Evolutionary conservation across 2,797 vertebrate species (phyloP), one percentile per base, ranked within the genome.

Genomic region (Pantherophis vulpinus): DNA sequence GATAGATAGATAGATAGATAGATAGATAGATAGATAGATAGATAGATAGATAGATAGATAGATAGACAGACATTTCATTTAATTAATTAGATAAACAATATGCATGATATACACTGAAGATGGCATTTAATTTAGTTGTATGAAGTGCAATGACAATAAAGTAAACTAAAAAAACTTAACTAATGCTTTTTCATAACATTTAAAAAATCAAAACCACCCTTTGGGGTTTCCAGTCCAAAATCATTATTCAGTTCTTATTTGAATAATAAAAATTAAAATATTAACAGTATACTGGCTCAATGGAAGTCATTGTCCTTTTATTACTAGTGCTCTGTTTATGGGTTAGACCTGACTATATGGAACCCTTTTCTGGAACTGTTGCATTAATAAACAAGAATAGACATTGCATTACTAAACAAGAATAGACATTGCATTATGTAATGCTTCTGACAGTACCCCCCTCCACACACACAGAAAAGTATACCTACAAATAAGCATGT

Each of bases 381-480:
- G 1, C 0, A 93, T 70, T 51, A 94, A 91, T 91, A 56, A 95
- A 89, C 94, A 92, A 88, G 90, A 96, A 96, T 93, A 94, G 96
- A 94, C 93, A 95, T 96, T 96, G 1, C 0, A 93, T 70, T 51
- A 94, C 90, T 91, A 56, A 95, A 89, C 94, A 92, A 88, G 90
- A 96, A 96, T 93, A 94, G 96, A 94, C 93, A 95, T 96, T 95
- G 29, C 93, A 88, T 92, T 95, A 94, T 94, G 96, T 95, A 96
- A 94, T 95, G 13, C 7, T 47, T 83, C 20, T 83, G 74, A 47
- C 9, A 47, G 4, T 12, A 25, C 4, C 2, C 37, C 74, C 20
- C 14, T 13, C 13, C 9, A 27, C 60, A 37, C 37, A 70, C 13
- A 70, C 18, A 79, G 10, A 83, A 23, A 25, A 25, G 4, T 25